Base-by-base conservation (phyloP, 1,140 invertebrate genomes). In the Campoletis sonorensis region DNA sequence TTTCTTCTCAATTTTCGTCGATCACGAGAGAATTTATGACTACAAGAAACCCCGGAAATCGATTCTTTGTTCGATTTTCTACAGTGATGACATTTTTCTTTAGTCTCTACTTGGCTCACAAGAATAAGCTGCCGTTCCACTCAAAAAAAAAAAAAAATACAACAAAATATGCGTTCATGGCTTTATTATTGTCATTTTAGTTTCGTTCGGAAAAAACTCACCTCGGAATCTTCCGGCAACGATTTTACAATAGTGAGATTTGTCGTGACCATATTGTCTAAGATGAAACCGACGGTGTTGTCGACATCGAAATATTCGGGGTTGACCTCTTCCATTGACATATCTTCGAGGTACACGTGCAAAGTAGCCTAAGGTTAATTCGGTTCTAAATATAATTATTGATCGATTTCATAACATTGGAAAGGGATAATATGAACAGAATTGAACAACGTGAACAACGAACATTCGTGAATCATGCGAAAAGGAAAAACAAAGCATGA, bases 271-370 rank as follows among this genome's bases (percentile, higher is more conserved):
- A 71, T 58, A 73, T 80, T 75, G 2, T 72, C 58, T 2, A 68
- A n/a, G 18, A 75, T 64, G 18, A 26, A 54, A 76, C 4, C 33
- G 45, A 76, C 54, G 21, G 73, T 67, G 18, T 82, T n/a, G 11
- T 61, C 40, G 11, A 61, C 27, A 21, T 61, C 40, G 15, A 82
- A 21, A 30, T 82, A 82, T 18, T 79, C 49, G 15, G 81, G 18
- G 26, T 79, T 18, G 15, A 73, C 21, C 7, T 61, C 21, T 11
- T 54, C 76, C 0, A 79, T 11, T 10, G n/a, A 1, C 16, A 67
- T 7, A 18, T 82, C 76, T n/a, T 82, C 81, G 23, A 79, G 3
- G 30, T 72, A 79, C 3, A 81, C 61, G 3, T 54, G n/a, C 16
- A 81, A 16, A 7, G 51, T 13, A 4, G 61, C 73, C 80, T 81